Evolutionary conservation across 2,797 vertebrate genomes (phyloP).

Genomic region (Alectoris magna): DNA sequence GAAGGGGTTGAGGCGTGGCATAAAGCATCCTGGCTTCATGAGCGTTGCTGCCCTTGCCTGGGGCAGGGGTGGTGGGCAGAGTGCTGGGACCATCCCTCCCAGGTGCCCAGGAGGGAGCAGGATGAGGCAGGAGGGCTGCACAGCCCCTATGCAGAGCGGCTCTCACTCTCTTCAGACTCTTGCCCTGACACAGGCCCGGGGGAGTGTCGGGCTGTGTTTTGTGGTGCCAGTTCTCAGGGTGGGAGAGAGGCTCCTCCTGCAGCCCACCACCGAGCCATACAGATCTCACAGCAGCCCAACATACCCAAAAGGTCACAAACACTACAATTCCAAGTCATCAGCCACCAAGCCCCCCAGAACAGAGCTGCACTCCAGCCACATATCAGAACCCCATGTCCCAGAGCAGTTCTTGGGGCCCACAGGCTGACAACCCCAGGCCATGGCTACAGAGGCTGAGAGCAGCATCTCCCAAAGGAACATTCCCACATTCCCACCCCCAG

Average conservation of each 20-base stretch:
- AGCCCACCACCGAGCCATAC: not conserved
- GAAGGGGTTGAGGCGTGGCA: fast-evolving
- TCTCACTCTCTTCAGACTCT: not conserved
- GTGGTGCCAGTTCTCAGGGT: not conserved
- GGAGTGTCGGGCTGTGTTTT: not conserved
- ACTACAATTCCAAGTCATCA: not conserved
- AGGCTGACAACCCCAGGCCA: not conserved
- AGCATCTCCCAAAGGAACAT: not conserved
- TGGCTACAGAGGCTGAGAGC: not conserved
- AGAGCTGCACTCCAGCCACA: fast-evolving
- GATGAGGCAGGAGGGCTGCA: not conserved
- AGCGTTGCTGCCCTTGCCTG: not conserved
- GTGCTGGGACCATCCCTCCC: not conserved
- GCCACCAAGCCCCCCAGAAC: not conserved
- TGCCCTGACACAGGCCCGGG: not conserved
- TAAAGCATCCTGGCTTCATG: not conserved
- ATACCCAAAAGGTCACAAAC: not conserved
- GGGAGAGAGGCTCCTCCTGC: not conserved
- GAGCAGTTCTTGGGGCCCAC: not conserved
- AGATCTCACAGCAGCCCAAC: not conserved
- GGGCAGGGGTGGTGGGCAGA: not conserved
- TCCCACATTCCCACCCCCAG: not conserved
- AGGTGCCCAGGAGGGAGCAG: fast-evolving
- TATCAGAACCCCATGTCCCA: not conserved
- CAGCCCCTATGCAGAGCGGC: not conserved